Conservation (phyloP, 2,113 vertebrate species). For the Choloepus hoffmanni region DNA sequence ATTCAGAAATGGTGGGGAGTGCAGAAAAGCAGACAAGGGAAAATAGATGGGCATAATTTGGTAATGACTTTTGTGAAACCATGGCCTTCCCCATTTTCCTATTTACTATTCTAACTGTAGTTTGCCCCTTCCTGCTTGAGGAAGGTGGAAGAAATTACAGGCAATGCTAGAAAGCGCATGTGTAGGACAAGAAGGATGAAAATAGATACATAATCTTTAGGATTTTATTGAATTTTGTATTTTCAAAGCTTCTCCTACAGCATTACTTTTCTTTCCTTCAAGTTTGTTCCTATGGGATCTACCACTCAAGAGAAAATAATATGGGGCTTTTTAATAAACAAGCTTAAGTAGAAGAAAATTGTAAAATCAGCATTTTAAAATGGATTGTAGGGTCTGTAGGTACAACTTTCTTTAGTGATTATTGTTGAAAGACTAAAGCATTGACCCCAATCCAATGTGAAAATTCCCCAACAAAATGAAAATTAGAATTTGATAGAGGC, state of each 20-base stretch:
- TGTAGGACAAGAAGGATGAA: neutral
- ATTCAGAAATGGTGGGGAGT: neutral
- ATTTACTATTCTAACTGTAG: neutral
- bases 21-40: neutral
- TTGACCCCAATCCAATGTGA: conserved; percentile 63
- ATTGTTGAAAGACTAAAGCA: conserved; percentile 77
- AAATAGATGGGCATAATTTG: neutral
- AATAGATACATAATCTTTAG: neutral
- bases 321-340: conserved; percentile 28
- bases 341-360: conserved; percentile 51
- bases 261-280: neutral
- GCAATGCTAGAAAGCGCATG: neutral
- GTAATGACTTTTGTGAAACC: neutral
- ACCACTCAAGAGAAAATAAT: neutral
- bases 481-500: conserved; percentile 63
- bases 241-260: neutral
- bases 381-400: conserved; percentile 43
- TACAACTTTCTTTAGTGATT: conserved; percentile 69
- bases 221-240: neutral
- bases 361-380: conserved; percentile 65
- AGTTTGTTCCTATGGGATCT: neutral
- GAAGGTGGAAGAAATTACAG: neutral
- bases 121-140: neutral
- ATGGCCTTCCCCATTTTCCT: neutral
- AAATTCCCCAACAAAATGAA: conserved; percentile 71